These are phyloP conservation scores for Coracias cyanogaster DNA, from an alignment of 2,797 vertebrate genomes.

Conservation along the genomic window DNA sequence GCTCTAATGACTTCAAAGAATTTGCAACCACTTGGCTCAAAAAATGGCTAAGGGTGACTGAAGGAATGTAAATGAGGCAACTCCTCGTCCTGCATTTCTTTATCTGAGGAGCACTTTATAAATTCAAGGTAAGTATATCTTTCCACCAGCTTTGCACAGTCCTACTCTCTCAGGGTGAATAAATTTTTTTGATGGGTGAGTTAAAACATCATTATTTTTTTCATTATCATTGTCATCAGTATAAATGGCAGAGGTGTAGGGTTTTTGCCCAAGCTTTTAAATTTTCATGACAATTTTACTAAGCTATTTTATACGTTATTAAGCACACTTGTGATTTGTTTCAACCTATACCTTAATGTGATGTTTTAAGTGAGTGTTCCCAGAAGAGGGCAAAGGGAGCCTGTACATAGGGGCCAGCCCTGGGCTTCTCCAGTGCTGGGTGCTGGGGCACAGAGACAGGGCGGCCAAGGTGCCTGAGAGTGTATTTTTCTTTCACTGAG, in stretches of 20 bases:
- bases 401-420: background rate
- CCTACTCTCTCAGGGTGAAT: slow-evolving; percentile 63
- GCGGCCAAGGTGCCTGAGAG: background rate
- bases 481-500: background rate
- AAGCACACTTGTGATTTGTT: slow-evolving; percentile 70
- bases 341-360: slow-evolving; percentile 47
- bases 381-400: slow-evolving; percentile 34
- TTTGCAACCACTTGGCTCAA: slow-evolving; percentile 35
- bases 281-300: slow-evolving; percentile 76
- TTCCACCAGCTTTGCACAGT: slow-evolving; percentile 50
- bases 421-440: background rate
- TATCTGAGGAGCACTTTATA: slow-evolving; percentile 64
- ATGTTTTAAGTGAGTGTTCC: slow-evolving; percentile 49
- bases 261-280: slow-evolving; percentile 69
- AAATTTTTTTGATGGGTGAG: slow-evolving; percentile 71
- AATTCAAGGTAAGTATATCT: slow-evolving; percentile 67
- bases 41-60: background rate
- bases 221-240: slow-evolving; percentile 73
- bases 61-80: slow-evolving; percentile 44
- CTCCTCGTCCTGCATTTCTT: slow-evolving; percentile 37
- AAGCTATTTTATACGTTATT: slow-evolving; percentile 73
- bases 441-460: rapidly evolving
- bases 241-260: slow-evolving; percentile 67
- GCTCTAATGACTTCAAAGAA: background rate
- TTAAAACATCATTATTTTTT: slow-evolving; percentile 75